phyloP scores from a whole-genome alignment of 2,888 invertebrate genomes.

The Teleogryllus oceanicus region DNA sequence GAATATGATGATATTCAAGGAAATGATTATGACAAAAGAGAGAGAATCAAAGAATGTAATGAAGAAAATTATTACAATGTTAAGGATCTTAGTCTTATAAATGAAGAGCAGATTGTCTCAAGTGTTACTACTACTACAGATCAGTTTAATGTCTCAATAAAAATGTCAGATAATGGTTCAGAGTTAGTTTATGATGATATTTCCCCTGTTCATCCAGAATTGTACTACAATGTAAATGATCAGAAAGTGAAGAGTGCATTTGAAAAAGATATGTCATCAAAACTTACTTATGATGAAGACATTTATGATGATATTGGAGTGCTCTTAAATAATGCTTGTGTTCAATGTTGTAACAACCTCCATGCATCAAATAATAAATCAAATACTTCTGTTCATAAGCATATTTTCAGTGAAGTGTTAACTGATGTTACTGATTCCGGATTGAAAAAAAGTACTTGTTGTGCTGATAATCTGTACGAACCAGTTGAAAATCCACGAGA shows the following conservation, averaged over 20 bases:
- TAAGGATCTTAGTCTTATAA: background rate
- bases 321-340: background rate
- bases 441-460: background rate
- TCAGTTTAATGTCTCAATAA: no score
- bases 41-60: background rate
- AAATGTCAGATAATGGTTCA: no score
- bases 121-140: no score
- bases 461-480: background rate
- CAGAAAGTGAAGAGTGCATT: background rate
- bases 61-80: background rate
- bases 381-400: background rate
- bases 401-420: background rate
- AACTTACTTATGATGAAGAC: constrained; percentile 21
- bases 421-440: background rate
- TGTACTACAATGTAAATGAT: background rate
- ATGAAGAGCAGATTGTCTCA: background rate
- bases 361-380: background rate
- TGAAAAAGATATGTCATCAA: background rate
- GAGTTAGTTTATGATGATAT: constrained; percentile 25
- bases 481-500: background rate
- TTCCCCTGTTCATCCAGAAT: background rate
- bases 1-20: constrained; percentile 30
- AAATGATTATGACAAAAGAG: background rate
- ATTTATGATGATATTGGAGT: constrained; percentile 30
- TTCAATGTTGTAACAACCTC: background rate